Conservation (phyloP, 2,888 invertebrate genomes). For the Himalopsyche anomala region DNA sequence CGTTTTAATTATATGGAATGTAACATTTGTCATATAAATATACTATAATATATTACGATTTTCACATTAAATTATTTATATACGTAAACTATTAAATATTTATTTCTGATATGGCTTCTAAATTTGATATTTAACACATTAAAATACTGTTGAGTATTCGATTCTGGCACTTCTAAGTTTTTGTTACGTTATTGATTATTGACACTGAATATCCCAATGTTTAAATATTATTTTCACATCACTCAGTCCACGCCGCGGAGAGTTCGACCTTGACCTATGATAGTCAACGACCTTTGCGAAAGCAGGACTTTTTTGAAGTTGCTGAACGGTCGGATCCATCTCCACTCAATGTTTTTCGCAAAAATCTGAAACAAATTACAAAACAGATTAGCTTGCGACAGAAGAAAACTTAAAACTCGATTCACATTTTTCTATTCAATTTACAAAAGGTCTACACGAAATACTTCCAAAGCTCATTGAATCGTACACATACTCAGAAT, state of each 20-base stretch:
- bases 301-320: conserved; percentile 29
- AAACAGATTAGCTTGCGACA: conserved; percentile 1
- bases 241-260: conserved; percentile 18
- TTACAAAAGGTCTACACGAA: no score
- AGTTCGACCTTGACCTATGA: conserved; percentile 37
- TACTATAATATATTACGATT: conserved; percentile 1
- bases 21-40: conserved; percentile 27
- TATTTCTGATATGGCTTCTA: conserved; percentile 32
- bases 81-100: not conserved
- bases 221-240: conserved; percentile 27
- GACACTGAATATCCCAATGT: conserved; percentile 11
- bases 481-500: no score
- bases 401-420: conserved; percentile 2
- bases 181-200: not conserved
- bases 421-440: no score
- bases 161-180: not conserved
- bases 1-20: conserved; percentile 14
- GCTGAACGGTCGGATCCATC: conserved; percentile 13
- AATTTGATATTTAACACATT: conserved; percentile 35
- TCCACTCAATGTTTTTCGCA: not conserved
- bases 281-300: conserved; percentile 22
- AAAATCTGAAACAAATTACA: conserved; percentile 28
- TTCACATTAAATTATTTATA: conserved; percentile 15
- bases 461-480: no score
- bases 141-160: conserved; percentile 38